Percentiles rank a stretch among this genome's conserved stretches.
These are phyloP conservation scores for Excalfactoria chinensis DNA, from an alignment of 2,113 vertebrate genomes.

Conservation along the genomic window DNA sequence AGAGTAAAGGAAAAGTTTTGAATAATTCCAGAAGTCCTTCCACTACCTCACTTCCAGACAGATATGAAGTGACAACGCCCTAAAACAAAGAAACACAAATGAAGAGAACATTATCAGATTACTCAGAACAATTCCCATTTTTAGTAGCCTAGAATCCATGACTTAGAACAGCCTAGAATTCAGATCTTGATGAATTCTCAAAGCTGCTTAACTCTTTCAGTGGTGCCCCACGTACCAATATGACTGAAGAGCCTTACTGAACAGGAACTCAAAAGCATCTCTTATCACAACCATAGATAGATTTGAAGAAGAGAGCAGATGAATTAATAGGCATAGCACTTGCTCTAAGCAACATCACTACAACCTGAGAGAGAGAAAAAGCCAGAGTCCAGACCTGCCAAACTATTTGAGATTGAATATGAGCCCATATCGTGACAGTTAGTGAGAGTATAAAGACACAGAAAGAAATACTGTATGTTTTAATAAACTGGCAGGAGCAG, in stretches of 20 bases:
- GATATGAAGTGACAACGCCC: slow-evolving; percentile 65
- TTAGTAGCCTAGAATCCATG: slow-evolving; percentile 44
- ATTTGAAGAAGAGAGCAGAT: neutral
- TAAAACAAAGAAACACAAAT: slow-evolving; percentile 48
- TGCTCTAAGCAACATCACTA: slow-evolving; percentile 2
- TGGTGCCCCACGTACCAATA: neutral
- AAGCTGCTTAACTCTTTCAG: slow-evolving; percentile 54
- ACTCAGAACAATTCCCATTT: slow-evolving; percentile 67
- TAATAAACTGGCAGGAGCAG: slow-evolving; percentile 28
- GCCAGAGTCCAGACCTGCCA: slow-evolving; percentile 6
- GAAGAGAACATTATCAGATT: slow-evolving; percentile 61
- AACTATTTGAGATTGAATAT: slow-evolving; percentile 9
- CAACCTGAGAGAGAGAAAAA: neutral
- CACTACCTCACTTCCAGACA: slow-evolving; percentile 73
- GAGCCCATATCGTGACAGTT: neutral
- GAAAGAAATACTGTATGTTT: slow-evolving; percentile 10
- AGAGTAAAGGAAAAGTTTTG: slow-evolving; percentile 57
- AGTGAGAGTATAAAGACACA: slow-evolving; percentile 2
- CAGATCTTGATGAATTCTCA: neutral
- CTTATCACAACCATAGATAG: neutral
- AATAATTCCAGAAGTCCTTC: slow-evolving; percentile 65
- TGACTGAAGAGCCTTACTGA: neutral
- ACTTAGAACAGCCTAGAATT: slow-evolving; percentile 56
- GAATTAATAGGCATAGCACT: neutral
- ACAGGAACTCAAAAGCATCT: neutral